These are phyloP conservation scores for Papilio demoleus DNA, from an alignment of 2,888 invertebrate species.

Conservation along the genomic window DNA sequence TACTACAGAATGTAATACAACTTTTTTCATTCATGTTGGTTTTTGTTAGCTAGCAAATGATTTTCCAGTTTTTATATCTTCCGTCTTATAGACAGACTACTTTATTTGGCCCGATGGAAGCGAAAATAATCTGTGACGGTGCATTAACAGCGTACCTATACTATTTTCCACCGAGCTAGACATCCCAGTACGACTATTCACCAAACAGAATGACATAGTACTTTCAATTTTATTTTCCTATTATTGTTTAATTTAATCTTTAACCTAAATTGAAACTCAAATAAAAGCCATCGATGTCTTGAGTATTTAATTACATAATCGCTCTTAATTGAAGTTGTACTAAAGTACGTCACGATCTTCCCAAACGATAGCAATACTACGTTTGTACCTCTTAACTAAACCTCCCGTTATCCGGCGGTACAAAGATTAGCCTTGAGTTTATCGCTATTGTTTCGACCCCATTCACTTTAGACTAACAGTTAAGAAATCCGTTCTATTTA, in stretches of 20 bases:
- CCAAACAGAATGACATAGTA: background rate
- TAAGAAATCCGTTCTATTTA: background rate
- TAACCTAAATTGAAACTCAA: too few species aligned
- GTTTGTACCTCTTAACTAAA: background rate
- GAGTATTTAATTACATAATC: too few species aligned
- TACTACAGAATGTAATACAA: background rate
- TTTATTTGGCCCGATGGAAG: too few species aligned
- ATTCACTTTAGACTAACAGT: slow-evolving; percentile 9
- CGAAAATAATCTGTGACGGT: too few species aligned
- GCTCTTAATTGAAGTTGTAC: slow-evolving; percentile 1
- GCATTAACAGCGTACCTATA: too few species aligned
- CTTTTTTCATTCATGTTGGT: background rate
- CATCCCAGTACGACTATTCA: too few species aligned
- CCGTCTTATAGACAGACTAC: too few species aligned
- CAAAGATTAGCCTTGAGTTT: slow-evolving; percentile 16
- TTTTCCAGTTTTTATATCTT: background rate
- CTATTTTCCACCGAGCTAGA: too few species aligned
- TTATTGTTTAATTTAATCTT: background rate
- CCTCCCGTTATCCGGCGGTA: slow-evolving; percentile 13
- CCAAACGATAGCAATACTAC: slow-evolving; percentile 17
- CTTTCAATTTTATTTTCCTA: background rate
- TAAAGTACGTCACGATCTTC: slow-evolving; percentile 8
- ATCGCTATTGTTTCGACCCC: slow-evolving; percentile 18
- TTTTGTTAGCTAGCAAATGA: background rate
- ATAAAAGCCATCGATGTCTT: background rate